Conservation (phyloP, 1,140 invertebrate species). For the Anastatus disparis region DNA sequence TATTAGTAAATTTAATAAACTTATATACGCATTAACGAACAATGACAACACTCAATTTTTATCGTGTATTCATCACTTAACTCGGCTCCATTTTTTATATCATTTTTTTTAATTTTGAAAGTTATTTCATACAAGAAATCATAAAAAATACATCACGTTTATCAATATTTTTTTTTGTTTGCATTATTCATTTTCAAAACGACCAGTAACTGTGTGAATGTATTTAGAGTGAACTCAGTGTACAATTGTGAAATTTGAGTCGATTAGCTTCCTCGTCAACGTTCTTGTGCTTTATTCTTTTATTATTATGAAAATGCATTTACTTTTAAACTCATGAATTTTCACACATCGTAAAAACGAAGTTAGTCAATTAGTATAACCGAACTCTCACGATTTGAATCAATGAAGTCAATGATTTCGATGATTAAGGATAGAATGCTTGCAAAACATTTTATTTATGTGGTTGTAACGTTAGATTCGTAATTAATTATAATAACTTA, state of each 20-base stretch:
- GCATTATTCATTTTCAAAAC: conserved; percentile 1
- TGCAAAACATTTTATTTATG: neutral
- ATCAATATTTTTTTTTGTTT: conserved; percentile 29
- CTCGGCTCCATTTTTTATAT: conserved; percentile 41
- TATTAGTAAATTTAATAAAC: conserved; percentile 48
- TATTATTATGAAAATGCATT: conserved; percentile 8
- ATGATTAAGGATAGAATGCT: neutral
- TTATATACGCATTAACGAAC: conserved; percentile 55
- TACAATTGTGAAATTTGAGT: conserved; percentile 13
- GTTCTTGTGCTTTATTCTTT: neutral
- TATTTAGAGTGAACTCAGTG: neutral
- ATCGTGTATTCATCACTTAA: conserved; percentile 39
- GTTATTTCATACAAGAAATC: conserved; percentile 46
- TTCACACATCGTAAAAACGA: neutral
- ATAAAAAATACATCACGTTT: conserved; percentile 56
- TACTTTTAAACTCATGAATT: conserved; percentile 1
- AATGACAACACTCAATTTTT: conserved; percentile 51
- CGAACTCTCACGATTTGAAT: conserved; percentile 43
- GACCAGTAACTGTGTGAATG: conserved; percentile 6
- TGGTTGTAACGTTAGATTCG: conserved; percentile 1
- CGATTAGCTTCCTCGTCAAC: neutral
- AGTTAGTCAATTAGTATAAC: neutral
- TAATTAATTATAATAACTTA: conserved; percentile 26
- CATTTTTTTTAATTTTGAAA: too few relatives aligned
- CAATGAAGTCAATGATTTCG: neutral